phyloP scores from a whole-genome alignment of 1,140 invertebrate species.

The Macrosteles quadrilineatus region DNA sequence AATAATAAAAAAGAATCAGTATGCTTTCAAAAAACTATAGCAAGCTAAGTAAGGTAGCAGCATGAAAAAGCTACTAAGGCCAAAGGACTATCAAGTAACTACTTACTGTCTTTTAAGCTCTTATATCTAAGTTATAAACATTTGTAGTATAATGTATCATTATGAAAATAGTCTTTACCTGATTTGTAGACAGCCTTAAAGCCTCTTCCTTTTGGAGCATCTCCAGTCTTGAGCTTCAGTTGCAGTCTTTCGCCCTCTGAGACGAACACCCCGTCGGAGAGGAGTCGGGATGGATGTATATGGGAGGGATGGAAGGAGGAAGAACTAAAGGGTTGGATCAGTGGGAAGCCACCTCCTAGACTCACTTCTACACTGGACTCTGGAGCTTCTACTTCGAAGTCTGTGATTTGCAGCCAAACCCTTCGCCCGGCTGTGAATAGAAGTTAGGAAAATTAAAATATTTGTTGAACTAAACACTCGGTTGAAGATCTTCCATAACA shows the following conservation, averaged over 20 bases:
- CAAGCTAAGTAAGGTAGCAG: too few relatives aligned
- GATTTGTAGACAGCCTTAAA: slow-evolving; percentile 63
- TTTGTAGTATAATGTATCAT: too few relatives aligned
- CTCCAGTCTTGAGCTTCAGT: slow-evolving; percentile 59
- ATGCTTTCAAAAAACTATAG: too few relatives aligned
- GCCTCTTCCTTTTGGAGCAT: slow-evolving; percentile 58
- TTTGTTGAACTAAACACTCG: too few relatives aligned
- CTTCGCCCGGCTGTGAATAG: slow-evolving; percentile 54
- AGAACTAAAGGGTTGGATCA: slow-evolving; percentile 55
- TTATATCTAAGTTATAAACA: too few relatives aligned
- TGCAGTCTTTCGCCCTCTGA: slow-evolving; percentile 58
- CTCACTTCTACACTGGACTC: slow-evolving; percentile 57
- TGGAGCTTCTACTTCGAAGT: slow-evolving; percentile 55
- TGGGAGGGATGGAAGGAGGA: neutral
- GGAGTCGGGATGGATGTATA: slow-evolving; percentile 42
- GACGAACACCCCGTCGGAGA: slow-evolving; percentile 62
- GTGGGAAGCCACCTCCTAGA: slow-evolving; percentile 50
- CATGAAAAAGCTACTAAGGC: too few relatives aligned
- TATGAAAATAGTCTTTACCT: too few relatives aligned
- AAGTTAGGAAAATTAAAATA: neutral
- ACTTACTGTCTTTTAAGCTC: too few relatives aligned
- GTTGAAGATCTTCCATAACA: too few relatives aligned
- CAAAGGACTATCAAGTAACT: too few relatives aligned
- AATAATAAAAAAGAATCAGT: too few relatives aligned
- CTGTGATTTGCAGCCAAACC: slow-evolving; percentile 65